Evolutionary conservation across 1,140 invertebrate species (phyloP).

Genomic region (Trachymyrmex septentrionalis): DNA sequence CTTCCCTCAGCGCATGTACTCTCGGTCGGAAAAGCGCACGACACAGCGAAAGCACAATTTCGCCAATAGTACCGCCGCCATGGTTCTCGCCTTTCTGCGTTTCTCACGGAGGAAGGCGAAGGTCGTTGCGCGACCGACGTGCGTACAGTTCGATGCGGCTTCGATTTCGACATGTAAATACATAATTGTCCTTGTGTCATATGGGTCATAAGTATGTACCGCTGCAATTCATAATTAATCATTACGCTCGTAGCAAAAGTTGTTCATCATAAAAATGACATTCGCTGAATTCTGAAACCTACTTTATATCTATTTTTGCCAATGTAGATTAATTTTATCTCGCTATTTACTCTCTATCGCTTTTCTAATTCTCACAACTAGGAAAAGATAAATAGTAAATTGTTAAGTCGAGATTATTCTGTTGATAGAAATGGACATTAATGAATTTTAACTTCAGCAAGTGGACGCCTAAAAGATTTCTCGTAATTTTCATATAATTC

Average conservation of each 20-base stretch:
- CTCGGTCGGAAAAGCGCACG: slow-evolving; percentile 84
- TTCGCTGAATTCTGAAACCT: neutral
- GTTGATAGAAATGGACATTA: too few relatives aligned
- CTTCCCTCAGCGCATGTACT: slow-evolving; percentile 78
- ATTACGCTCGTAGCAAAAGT: neutral
- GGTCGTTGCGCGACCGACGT: slow-evolving; percentile 42
- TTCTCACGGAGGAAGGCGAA: slow-evolving; percentile 40
- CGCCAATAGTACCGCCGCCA: slow-evolving; percentile 82
- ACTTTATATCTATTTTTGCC: too few relatives aligned
- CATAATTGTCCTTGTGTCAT: neutral
- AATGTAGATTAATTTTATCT: too few relatives aligned
- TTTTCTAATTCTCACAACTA: too few relatives aligned
- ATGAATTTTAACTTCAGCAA: too few relatives aligned
- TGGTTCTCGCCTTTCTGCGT: slow-evolving; percentile 75
- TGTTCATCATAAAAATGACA: neutral
- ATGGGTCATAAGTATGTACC: neutral
- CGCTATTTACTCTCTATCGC: too few relatives aligned
- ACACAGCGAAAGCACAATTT: slow-evolving; percentile 79
- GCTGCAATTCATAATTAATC: neutral
- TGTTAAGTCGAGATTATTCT: too few relatives aligned
- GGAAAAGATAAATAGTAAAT: too few relatives aligned
- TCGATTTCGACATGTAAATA: slow-evolving; percentile 48
- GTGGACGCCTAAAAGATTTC: neutral
- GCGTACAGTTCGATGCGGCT: neutral
- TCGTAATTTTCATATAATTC: neutral